Evolutionary conservation across 2,113 vertebrate genomes (phyloP).

Genomic region (Sapajus apella): DNA sequence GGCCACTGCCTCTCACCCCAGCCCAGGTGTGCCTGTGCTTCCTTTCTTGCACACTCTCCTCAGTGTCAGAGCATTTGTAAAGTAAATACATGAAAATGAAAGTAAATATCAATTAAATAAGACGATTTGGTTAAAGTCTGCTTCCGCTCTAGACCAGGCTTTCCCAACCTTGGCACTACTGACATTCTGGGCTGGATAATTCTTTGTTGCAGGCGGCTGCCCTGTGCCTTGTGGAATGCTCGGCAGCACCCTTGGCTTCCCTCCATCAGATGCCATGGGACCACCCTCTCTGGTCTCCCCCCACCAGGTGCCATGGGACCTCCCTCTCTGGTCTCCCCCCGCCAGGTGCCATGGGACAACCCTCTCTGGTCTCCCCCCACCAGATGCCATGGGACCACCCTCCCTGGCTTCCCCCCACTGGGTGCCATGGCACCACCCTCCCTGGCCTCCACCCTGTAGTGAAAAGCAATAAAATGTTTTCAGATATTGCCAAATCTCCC

Average conservation of each 20-base stretch:
- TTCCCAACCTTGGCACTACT: fast-evolving
- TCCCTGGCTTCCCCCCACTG: background rate
- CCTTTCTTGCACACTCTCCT: background rate
- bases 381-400: too few species aligned
- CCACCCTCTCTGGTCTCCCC: background rate
- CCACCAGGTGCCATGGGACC: background rate
- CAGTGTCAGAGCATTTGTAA: background rate
- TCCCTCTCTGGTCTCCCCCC: background rate
- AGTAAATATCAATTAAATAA: background rate
- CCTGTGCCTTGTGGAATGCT: background rate
- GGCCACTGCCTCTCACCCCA: too few species aligned
- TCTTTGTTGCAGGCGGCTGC: background rate
- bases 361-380: background rate
- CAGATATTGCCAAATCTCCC: background rate
- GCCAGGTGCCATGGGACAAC: background rate
- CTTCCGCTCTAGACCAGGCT: background rate
- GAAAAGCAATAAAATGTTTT: background rate
- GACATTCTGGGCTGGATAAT: fast-evolving
- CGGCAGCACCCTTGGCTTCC: fast-evolving
- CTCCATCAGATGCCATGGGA: background rate
- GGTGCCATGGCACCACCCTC: background rate
- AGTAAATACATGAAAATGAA: background rate
- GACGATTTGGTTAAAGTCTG: background rate
- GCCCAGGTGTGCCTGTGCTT: background rate
- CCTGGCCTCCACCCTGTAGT: background rate